Base-by-base conservation (phyloP, 2,797 vertebrate genomes). In the Echiichthys vipera region DNA sequence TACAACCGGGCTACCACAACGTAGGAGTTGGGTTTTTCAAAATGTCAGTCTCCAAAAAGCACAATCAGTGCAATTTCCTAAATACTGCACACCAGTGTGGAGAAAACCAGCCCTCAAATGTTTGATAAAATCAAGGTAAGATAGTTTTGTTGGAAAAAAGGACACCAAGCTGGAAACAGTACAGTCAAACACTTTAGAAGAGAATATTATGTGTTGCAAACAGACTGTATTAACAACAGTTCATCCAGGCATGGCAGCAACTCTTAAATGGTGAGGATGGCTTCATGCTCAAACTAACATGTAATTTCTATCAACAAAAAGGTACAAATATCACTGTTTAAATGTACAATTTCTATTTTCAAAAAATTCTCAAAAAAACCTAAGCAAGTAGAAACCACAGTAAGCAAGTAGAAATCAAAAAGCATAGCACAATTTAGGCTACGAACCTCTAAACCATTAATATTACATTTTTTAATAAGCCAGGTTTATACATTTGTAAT, bases 101-200 rank as follows among this genome's bases (percentile, higher is more conserved):
- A 55, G 8, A 50, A 18, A 55, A 32, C 13, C 13, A 47, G 6
- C 18, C 12, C 2, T 50, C 14, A 30, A 51, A 22, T 27, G 51
- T 27, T 36, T 46, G 11, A 51, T 27, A 25, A 42, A 42, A 55
- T 36, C 49, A 56, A 64, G 65, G 10, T 36, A 13, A 39, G 12
- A 81, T 5, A 12, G 7, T 22, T 34, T 64, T 18, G 17, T 65
- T 22, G 34, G 49, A 47, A 47, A 71, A 50, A 63, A 65, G 49
- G 34, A 84, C 54, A 77, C n/a, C 9, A 30, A 59, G 22, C 22
- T 32, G 7, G 15, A 61, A 30, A 10, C 29, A 18, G 27, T 73
- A 39, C 36, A 78, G 55, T 65, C 71, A 85, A 74, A 80, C 2
- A 0, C 47, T 84, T 84, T 69, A 87, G 63, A 77, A 51, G 4